These are phyloP conservation scores for Microcebus griseorufus DNA, from an alignment of 2,113 vertebrate species.

Conservation along the genomic window DNA sequence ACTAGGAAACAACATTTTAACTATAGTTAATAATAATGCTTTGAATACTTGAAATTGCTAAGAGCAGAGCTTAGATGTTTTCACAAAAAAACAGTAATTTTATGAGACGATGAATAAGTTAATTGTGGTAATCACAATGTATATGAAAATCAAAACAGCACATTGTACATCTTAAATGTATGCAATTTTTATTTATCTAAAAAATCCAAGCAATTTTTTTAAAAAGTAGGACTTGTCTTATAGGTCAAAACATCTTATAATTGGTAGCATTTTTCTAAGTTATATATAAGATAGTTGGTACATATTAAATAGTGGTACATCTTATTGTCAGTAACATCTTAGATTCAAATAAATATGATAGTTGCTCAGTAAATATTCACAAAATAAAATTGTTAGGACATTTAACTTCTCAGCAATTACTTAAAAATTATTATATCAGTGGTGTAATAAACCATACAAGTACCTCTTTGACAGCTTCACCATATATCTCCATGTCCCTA, in stretches of 20 bases:
- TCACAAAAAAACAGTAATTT: neutral
- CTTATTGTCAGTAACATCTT: neutral
- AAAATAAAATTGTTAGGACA: slow-evolving; percentile 7
- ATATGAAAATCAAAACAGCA: neutral
- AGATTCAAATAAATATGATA: neutral
- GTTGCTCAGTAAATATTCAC: slow-evolving; percentile 40
- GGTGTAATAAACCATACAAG: neutral
- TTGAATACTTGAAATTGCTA: neutral
- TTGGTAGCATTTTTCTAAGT: neutral
- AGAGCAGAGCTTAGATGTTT: neutral
- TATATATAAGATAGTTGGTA: neutral
- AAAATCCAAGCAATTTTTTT: neutral
- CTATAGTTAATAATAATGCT: neutral
- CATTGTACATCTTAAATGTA: neutral
- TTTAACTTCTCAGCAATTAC: neutral
- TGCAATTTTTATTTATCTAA: neutral
- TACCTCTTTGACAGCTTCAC: neutral
- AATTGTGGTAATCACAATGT: neutral
- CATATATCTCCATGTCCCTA: neutral
- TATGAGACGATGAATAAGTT: neutral
- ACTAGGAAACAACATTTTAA: neutral
- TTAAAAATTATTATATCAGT: neutral
- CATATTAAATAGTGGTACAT: neutral
- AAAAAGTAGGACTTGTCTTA: neutral
- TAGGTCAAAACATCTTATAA: neutral